These are phyloP conservation scores for Micromys minutus DNA, from an alignment of 2,113 vertebrate species.

Conservation along the genomic window DNA sequence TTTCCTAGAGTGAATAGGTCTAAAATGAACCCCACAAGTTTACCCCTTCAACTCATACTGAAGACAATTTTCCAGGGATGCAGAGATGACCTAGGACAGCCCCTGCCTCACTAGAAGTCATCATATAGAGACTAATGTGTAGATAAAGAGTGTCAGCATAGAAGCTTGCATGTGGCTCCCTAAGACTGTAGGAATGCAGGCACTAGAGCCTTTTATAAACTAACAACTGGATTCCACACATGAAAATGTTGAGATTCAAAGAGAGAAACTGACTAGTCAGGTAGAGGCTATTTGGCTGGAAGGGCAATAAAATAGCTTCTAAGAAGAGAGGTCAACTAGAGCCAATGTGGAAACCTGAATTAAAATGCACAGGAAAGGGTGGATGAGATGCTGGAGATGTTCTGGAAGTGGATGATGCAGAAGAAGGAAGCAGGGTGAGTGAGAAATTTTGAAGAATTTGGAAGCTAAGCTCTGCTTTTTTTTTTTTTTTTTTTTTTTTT, in stretches of 20 bases:
- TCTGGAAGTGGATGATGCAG: accelerated
- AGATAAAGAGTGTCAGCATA: not conserved
- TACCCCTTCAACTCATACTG: accelerated
- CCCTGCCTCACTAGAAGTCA: not conserved
- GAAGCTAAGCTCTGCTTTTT: not conserved
- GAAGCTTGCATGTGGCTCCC: not conserved
- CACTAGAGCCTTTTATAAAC: not conserved
- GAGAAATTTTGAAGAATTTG: not conserved
- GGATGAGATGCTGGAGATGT: not conserved
- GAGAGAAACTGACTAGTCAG: not conserved
- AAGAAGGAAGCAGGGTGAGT: not conserved
- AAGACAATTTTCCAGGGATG: not conserved
- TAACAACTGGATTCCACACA: not conserved
- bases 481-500: not conserved
- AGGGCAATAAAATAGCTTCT: not conserved
- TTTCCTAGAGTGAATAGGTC: not conserved
- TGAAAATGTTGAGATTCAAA: not conserved
- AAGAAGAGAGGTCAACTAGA: not conserved
- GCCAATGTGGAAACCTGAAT: not conserved
- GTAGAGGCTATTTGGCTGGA: not conserved
- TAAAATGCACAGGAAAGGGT: not conserved
- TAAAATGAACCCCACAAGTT: not conserved
- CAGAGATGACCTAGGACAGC: not conserved
- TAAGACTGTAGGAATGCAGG: not conserved
- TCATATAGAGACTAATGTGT: not conserved